Conservation (phyloP, 2,888 invertebrate genomes). For the Chrysodeixis includens region DNA sequence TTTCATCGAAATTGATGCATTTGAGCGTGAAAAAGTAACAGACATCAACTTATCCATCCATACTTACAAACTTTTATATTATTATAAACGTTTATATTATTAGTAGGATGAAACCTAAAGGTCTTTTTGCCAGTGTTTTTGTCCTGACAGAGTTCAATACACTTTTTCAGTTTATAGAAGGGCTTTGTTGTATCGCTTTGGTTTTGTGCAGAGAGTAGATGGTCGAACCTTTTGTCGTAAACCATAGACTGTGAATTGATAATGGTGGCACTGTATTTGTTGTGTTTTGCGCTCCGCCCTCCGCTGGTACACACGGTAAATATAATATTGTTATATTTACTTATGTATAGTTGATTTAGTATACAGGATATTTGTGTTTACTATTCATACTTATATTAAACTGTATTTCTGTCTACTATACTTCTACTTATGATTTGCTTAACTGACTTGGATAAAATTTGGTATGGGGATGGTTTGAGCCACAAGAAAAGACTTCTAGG, state of each 20-base stretch:
- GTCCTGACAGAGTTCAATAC: constrained; percentile 59
- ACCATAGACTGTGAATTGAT: constrained; percentile 83
- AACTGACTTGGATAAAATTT: too few species aligned
- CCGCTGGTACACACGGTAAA: constrained; percentile 35
- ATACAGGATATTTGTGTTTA: background rate
- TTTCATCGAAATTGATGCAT: too few species aligned
- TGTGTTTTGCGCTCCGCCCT: constrained; percentile 63
- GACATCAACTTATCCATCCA: too few species aligned
- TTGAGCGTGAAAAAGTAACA: too few species aligned
- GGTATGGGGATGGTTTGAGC: too few species aligned
- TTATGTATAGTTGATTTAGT: constrained; percentile 15
- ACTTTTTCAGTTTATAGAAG: constrained; percentile 69
- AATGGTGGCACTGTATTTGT: constrained; percentile 76
- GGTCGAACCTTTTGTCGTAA: constrained; percentile 79
- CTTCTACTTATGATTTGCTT: too few species aligned
- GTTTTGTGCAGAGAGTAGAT: constrained; percentile 65
- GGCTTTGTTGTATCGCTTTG: constrained; percentile 71
- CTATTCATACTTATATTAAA: too few species aligned
- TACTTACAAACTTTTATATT: too few species aligned
- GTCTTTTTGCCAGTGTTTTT: constrained; percentile 53
- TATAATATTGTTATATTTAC: constrained; percentile 30
- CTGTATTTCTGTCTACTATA: too few species aligned
- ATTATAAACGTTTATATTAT: too few species aligned
- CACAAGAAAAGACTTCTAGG: too few species aligned
- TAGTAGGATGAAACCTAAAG: constrained; percentile 39